Evolutionary conservation across 2,113 vertebrate genomes (phyloP).

Genomic region (Pelusios castaneus): DNA sequence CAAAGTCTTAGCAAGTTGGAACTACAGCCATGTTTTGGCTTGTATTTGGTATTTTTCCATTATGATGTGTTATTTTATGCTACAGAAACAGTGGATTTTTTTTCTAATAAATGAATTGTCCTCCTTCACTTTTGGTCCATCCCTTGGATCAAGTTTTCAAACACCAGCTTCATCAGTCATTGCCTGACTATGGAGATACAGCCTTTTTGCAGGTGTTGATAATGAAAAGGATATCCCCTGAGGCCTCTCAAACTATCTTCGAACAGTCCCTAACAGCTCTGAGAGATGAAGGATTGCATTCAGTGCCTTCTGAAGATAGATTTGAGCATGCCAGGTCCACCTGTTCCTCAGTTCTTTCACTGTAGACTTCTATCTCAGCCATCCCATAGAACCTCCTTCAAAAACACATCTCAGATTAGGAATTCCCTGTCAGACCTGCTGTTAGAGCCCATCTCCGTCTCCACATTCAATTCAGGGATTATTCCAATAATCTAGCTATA

Average conservation of each 20-base stretch:
- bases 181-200: background rate
- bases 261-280: background rate
- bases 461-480: constrained; percentile 3
- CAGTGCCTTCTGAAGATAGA: background rate
- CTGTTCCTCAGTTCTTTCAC: background rate
- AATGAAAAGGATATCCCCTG: background rate
- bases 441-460: background rate
- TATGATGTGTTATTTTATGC: background rate
- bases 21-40: background rate
- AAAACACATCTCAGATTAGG: background rate
- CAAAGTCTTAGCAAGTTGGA: background rate
- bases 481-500: background rate
- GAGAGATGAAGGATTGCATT: background rate
- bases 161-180: background rate
- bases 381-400: background rate
- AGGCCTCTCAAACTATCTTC: background rate
- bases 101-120: background rate
- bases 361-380: background rate
- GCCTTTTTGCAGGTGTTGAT: background rate
- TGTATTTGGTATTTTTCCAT: background rate
- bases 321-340: background rate
- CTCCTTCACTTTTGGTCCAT: background rate
- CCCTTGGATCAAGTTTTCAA: background rate
- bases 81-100: background rate
- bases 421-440: background rate